Conservation (phyloP, 2,797 vertebrate genomes). For the Oophaga sylvatica region DNA sequence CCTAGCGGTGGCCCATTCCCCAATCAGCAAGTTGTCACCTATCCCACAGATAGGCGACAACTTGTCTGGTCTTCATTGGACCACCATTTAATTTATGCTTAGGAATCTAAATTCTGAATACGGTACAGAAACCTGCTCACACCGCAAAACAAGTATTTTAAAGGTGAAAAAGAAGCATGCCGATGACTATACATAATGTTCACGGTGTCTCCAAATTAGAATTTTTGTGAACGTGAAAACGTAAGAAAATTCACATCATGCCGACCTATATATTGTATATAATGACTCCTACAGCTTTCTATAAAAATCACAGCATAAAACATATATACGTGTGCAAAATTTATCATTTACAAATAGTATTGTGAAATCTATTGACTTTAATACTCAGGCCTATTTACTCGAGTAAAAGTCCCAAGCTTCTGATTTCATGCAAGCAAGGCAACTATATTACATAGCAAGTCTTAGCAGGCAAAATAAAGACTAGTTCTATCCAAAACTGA, state of each 20-base stretch:
- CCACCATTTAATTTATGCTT: background rate
- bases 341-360: background rate
- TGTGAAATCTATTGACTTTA: background rate
- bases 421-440: conserved; percentile 36
- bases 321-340: background rate
- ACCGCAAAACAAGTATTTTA: background rate
- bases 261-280: background rate
- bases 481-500: background rate
- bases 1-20: too few relatives aligned
- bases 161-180: background rate
- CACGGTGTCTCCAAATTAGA: background rate
- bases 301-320: conserved; percentile 16
- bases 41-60: too few relatives aligned
- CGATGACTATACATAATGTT: background rate
- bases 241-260: background rate
- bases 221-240: background rate
- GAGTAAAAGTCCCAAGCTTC: conserved; percentile 4
- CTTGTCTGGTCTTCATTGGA: too few relatives aligned
- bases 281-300: background rate
- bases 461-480: conserved; percentile 22
- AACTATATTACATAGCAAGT: conserved; percentile 27
- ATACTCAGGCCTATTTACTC: background rate
- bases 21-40: too few relatives aligned
- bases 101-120: background rate
- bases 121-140: background rate